phyloP scores from a whole-genome alignment of 2,113 vertebrate genomes.

The Columba janthina region DNA sequence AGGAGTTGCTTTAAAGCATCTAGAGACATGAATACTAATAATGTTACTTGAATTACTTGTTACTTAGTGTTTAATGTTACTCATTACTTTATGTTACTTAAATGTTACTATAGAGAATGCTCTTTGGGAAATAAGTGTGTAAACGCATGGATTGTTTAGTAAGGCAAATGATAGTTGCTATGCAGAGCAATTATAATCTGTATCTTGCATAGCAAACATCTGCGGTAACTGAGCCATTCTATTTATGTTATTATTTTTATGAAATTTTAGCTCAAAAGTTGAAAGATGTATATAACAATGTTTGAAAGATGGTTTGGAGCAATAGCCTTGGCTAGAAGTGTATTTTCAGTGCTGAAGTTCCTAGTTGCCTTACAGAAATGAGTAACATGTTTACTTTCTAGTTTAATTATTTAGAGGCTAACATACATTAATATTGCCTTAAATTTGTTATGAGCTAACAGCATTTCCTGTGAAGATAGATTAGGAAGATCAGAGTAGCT shows the following conservation, averaged over 20 bases:
- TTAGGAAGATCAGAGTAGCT: neutral
- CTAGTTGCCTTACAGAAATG: neutral
- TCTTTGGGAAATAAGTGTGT: neutral
- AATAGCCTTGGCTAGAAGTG: neutral
- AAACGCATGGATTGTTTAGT: neutral
- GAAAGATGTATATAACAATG: accelerated
- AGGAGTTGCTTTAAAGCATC: neutral
- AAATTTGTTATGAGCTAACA: neutral
- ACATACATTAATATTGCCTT: neutral
- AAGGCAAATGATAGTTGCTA: neutral
- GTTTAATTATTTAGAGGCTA: neutral
- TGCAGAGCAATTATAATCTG: neutral
- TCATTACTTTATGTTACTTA: too few relatives aligned
- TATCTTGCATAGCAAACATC: neutral
- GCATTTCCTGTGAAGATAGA: neutral
- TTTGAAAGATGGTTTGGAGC: neutral
- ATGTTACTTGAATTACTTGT: neutral
- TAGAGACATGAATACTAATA: neutral
- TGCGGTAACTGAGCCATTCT: neutral
- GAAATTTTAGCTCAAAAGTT: neutral
- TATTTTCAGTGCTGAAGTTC: neutral
- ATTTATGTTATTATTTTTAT: neutral
- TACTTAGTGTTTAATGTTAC: too few relatives aligned
- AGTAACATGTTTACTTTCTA: neutral
- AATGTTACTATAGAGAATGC: neutral